A percentile compares a stretch with the other conserved stretches of the same genome.
Evolutionary conservation across 2,888 invertebrate genomes (phyloP).

Genomic region (Hydraecia micacea): DNA sequence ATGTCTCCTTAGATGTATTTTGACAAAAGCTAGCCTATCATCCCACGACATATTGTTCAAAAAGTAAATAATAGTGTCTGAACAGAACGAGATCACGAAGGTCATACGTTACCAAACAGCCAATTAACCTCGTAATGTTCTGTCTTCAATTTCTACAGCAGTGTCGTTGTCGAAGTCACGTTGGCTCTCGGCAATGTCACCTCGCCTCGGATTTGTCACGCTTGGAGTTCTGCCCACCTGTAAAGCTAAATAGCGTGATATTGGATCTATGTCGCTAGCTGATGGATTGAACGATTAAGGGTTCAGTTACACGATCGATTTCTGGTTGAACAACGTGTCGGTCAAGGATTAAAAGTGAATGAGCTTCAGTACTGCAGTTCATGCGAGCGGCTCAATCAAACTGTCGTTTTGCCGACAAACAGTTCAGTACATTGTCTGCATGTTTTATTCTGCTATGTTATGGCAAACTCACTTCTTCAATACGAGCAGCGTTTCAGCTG

Average conservation of each 20-base stretch:
- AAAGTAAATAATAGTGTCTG: constrained; percentile 33
- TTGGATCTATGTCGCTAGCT: constrained; percentile 50
- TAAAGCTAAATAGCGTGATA: constrained; percentile 56
- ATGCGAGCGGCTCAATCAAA: constrained; percentile 48
- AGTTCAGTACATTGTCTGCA: constrained; percentile 39
- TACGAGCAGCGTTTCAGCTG: background rate
- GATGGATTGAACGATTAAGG: constrained; percentile 48
- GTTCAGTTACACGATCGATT: constrained; percentile 42
- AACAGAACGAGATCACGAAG: constrained; percentile 40
- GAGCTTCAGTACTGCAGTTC: constrained; percentile 20
- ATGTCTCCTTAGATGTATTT: background rate
- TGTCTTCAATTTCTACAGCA: constrained; percentile 52
- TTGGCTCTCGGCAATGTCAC: constrained; percentile 31
- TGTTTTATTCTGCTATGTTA: constrained; percentile 32
- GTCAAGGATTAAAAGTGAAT: constrained; percentile 56
- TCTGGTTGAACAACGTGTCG: constrained; percentile 44
- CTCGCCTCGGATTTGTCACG: constrained; percentile 50
- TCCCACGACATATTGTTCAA: constrained; percentile 15
- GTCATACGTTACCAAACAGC: constrained; percentile 46
- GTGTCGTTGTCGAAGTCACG: constrained; percentile 33
- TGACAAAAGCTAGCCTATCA: constrained; percentile 4
- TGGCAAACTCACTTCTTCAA: constrained; percentile 5
- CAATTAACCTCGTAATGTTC: constrained; percentile 52
- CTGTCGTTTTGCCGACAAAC: constrained; percentile 39
- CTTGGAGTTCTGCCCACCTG: constrained; percentile 58